A percentile compares a stretch with the other conserved stretches of the same genome.
These are phyloP conservation scores for Gadopsis marmoratus DNA, from an alignment of 2,797 vertebrate genomes.

Conservation along the genomic window DNA sequence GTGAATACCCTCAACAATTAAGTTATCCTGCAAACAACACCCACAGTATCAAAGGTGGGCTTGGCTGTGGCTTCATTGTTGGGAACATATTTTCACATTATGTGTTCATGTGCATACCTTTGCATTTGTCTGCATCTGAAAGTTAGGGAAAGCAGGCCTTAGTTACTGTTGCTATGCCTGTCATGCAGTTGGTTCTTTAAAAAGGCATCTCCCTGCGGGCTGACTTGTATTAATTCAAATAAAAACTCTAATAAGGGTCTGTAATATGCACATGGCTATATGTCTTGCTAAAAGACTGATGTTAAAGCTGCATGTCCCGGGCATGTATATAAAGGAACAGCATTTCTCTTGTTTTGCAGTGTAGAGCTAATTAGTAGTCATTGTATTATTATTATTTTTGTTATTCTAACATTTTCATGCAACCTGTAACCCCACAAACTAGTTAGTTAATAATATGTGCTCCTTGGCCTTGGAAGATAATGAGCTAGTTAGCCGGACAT, in stretches of 20 bases:
- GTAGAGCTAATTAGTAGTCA: background rate
- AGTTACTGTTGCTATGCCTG: constrained; percentile 9
- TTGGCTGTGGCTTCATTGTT: constrained; percentile 15
- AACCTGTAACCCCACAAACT: background rate
- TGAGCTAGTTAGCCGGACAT: background rate
- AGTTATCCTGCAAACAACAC: constrained; percentile 33
- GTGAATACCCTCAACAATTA: constrained; percentile 33
- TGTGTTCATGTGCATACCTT: background rate
- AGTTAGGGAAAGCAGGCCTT: background rate
- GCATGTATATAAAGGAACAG: background rate
- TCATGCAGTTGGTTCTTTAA: background rate
- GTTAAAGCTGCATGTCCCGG: background rate
- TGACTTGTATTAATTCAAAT: background rate
- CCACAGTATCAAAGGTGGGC: constrained; percentile 31
- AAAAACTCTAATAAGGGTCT: background rate
- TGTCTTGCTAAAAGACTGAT: background rate
- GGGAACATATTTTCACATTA: constrained; percentile 21
- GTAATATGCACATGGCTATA: background rate
- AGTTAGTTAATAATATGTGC: background rate
- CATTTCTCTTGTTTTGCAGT: background rate
- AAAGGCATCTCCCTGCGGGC: background rate
- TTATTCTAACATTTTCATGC: background rate
- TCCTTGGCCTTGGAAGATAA: background rate
- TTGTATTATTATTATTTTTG: background rate
- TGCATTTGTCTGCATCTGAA: background rate